Evolutionary conservation across 2,888 invertebrate genomes (phyloP).

Genomic region (Thereva unica): DNA sequence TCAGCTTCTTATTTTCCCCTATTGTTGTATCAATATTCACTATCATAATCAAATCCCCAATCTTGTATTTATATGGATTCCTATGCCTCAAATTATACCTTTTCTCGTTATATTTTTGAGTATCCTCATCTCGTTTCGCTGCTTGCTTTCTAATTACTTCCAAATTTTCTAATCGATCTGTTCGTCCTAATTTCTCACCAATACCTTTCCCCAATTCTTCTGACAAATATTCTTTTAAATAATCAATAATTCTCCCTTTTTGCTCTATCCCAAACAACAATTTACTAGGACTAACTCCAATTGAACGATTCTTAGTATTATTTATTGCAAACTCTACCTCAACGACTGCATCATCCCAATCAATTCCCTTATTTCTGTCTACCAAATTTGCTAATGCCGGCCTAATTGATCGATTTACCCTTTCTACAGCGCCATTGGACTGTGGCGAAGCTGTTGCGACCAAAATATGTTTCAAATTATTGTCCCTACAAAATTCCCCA

Average conservation of each 20-base stretch:
- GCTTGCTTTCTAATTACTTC: constrained; percentile 37
- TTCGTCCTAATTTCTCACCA: too few species aligned
- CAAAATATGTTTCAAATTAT: constrained; percentile 35
- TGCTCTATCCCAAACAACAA: constrained; percentile 47
- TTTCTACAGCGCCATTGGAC: constrained; percentile 34
- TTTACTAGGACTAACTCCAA: constrained; percentile 45
- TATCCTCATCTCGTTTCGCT: constrained; percentile 16
- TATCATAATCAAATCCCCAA: constrained; percentile 44
- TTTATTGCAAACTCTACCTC: constrained; percentile 45
- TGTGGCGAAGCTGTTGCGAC: constrained; percentile 32
- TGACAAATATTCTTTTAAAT: background rate
- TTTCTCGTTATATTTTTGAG: constrained; percentile 44
- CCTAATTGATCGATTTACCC: constrained; percentile 17
- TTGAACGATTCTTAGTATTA: constrained; percentile 45
- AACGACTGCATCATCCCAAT: constrained; percentile 39
- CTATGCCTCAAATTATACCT: constrained; percentile 47
- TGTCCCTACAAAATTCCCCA: background rate
- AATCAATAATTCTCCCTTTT: constrained; percentile 36
- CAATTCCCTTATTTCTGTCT: constrained; percentile 5
- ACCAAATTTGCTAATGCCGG: constrained; percentile 32
- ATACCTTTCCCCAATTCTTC: too few species aligned
- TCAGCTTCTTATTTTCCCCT: constrained; percentile 45
- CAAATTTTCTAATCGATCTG: too few species aligned
- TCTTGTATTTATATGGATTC: constrained; percentile 38
- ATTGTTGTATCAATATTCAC: constrained; percentile 42